phyloP scores from a whole-genome alignment of 2,888 invertebrate genomes.

The Apoda limacodes region DNA sequence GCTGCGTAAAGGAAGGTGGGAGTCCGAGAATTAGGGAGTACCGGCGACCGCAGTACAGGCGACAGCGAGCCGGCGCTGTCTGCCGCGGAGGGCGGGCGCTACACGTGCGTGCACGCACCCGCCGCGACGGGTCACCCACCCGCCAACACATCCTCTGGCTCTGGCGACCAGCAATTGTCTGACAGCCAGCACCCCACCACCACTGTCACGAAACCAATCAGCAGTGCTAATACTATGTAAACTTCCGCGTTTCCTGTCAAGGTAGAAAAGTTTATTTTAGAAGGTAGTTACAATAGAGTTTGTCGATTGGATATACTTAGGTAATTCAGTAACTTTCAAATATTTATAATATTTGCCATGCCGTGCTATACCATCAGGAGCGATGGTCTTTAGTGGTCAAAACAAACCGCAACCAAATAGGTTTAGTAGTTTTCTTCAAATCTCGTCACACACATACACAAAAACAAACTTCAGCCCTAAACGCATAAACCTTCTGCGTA shows the following conservation, averaged over 20 bases:
- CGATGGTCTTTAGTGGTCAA: too few relatives aligned
- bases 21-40: conserved; percentile 34
- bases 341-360: too few relatives aligned
- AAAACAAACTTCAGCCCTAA: too few relatives aligned
- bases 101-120: conserved; percentile 71
- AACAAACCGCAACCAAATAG: too few relatives aligned
- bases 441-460: too few relatives aligned
- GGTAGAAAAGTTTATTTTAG: too few relatives aligned
- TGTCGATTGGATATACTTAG: too few relatives aligned
- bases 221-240: conserved; percentile 78
- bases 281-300: too few relatives aligned
- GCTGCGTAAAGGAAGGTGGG: conserved; percentile 50
- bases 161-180: conserved; percentile 84
- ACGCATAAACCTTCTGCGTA: too few relatives aligned
- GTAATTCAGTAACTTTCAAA: too few relatives aligned
- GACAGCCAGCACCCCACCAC: conserved; percentile 82
- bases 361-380: too few relatives aligned
- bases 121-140: conserved; percentile 78
- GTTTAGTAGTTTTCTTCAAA: too few relatives aligned
- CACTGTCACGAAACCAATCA: conserved; percentile 79
- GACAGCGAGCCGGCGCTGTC: conserved; percentile 50
- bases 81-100: conserved; percentile 61
- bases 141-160: conserved; percentile 75
- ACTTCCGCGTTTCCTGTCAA: conserved; percentile 79
- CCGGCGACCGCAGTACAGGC: conserved; percentile 48